Conservation (phyloP, 2,113 vertebrate species). For the Dicerorhinus sumatrensis region DNA sequence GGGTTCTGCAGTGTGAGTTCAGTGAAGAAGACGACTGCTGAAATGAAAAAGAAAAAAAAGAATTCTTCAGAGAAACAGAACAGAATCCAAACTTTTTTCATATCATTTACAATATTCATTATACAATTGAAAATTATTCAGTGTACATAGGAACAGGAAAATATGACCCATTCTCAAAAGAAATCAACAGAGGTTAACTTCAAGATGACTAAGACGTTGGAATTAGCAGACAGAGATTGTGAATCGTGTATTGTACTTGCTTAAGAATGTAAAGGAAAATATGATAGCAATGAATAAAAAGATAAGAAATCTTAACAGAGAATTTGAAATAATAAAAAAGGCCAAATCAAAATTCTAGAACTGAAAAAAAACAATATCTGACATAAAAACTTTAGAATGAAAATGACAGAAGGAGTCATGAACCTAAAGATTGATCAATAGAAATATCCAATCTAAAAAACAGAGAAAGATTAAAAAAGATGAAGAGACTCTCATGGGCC, state of each 20-base stretch:
- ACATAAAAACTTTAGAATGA: not conserved
- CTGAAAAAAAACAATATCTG: not conserved
- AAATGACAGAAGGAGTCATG: not conserved
- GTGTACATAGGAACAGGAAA: not conserved
- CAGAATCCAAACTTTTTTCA: not conserved
- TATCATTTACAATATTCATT: not conserved
- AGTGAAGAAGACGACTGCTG: not conserved
- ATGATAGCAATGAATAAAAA: not conserved
- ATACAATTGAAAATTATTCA: not conserved
- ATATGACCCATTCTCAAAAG: not conserved
- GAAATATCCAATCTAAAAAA: not conserved
- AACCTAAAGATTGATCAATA: not conserved
- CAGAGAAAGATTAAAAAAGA: not conserved
- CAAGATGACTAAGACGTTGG: not conserved
- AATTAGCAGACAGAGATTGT: not conserved
- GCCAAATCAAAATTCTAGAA: not conserved
- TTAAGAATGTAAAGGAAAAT: constrained; percentile 8
- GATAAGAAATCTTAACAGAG: not conserved
- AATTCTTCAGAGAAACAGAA: not conserved
- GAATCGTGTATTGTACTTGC: not conserved
- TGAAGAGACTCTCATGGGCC: not conserved
- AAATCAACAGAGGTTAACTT: not conserved
- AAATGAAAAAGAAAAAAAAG: not conserved
- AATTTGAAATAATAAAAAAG: not conserved
- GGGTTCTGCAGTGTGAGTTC: not conserved